Evolutionary conservation across 2,797 vertebrate genomes (phyloP), one percentile per base, ranked within the genome.

Genomic region (Coregonus sp.): DNA sequence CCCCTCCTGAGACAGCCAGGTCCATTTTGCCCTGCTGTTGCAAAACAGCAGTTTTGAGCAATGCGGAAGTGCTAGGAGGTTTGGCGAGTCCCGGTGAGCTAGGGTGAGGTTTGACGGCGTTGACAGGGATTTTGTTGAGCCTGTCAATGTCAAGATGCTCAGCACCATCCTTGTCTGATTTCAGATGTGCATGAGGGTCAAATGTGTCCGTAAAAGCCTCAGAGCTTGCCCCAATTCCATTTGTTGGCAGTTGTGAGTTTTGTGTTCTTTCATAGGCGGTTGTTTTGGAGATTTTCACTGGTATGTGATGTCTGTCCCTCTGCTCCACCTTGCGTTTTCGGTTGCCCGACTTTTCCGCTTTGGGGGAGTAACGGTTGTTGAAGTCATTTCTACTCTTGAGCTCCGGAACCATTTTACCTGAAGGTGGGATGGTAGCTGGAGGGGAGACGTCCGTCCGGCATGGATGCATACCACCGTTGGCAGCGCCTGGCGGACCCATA

Each of bases 361-460:
- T 93, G 0, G 92, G 93, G 14, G 94, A 93, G 0, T 88, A 91
- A 0, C 94, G 89, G 91, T 95, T 96, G 90, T 96, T 95, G 52
- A 97, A 95, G 80, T 97, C 96, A 0, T 95, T 95, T 88, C 95
- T 94, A 88, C 86, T 94, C 88, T 97, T 97, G 70, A 96, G 77
- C 72, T 97, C 96, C 0, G 93, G 92, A 70, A 94, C 87, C 0
- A 89, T 92, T 89, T 95, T 95, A 14, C 91, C 78, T 31, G 82
- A 85, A 0, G 89, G 77, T 0, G 92, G 63, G 54, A 72, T 74
- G 84, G 89, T 86, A 25, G 90, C 82, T 5, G 93, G 81, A 3
- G 89, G 56, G 0, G 94, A 87, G 0, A 90, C 56, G 18, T 94
- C 94, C 1, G 88, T 78, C 63, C 92, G 91, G 86, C 93, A 95